phyloP scores from a whole-genome alignment of 2,113 vertebrate genomes.

The Fukomys damarensis region DNA sequence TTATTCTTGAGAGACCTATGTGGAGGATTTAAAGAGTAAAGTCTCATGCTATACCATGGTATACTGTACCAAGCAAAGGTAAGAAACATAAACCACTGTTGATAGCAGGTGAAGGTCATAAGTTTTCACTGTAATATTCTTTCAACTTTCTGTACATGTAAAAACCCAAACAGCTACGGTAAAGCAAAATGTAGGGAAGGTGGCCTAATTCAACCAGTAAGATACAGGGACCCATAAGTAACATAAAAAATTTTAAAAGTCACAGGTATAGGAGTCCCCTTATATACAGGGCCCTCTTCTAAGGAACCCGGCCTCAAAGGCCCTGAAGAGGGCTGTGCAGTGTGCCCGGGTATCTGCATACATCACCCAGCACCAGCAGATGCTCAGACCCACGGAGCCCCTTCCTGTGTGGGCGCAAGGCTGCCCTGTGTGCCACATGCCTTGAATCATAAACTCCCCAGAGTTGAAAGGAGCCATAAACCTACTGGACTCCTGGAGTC shows the following conservation, averaged over 20 bases:
- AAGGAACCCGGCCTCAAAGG: not conserved
- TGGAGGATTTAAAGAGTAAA: not conserved
- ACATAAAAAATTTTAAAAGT: not conserved
- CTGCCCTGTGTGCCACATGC: not conserved
- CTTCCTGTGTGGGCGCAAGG: too few species aligned
- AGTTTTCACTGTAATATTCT: not conserved
- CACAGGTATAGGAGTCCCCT: not conserved
- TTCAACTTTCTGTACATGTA: not conserved
- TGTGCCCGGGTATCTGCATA: rapidly evolving
- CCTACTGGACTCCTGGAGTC: not conserved
- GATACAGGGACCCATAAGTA: not conserved
- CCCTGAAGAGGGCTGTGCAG: not conserved
- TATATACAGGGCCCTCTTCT: not conserved
- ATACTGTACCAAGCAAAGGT: not conserved
- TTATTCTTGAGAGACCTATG: not conserved
- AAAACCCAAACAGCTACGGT: not conserved
- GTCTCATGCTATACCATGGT: too few species aligned
- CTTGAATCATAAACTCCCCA: not conserved
- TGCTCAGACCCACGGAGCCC: not conserved
- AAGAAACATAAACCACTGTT: not conserved
- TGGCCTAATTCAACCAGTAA: not conserved
- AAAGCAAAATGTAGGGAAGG: not conserved
- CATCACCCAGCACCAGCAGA: not conserved
- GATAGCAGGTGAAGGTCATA: not conserved
- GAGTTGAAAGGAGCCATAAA: not conserved